These are phyloP conservation scores for Vanessa tameamea DNA, from an alignment of 1,140 invertebrate genomes.

Conservation along the genomic window DNA sequence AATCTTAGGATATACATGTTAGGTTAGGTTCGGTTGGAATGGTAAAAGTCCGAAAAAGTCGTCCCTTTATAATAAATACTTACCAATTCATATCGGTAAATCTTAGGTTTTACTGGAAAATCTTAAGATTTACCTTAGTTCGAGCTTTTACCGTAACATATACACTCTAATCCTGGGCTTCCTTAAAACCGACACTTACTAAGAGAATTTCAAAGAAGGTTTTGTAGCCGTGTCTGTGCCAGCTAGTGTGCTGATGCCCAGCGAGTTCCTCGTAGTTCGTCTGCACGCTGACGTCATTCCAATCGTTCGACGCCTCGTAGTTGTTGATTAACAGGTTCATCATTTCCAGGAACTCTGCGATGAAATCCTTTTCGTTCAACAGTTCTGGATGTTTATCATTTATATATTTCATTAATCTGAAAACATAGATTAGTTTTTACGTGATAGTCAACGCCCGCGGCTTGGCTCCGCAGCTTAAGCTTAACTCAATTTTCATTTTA, in stretches of 20 bases:
- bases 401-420: conserved; percentile 46
- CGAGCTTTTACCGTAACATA: no score
- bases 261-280: conserved; percentile 43
- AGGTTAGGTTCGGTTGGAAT: no score
- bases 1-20: no score
- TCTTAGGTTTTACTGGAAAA: no score
- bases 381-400: conserved; percentile 47
- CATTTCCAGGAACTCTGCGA: conserved; percentile 51
- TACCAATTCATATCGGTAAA: no score
- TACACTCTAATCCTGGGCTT: no score
- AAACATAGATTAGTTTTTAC: conserved; percentile 10
- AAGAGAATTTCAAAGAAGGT: conserved; percentile 65
- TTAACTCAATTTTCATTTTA: no score
- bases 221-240: conserved; percentile 63
- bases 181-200: conserved; percentile 44
- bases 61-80: no score
- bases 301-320: conserved; percentile 56
- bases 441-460: no score
- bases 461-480: no score
- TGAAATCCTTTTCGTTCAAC: conserved; percentile 50
- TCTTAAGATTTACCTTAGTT: no score
- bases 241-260: conserved; percentile 60
- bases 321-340: conserved; percentile 56
- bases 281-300: conserved; percentile 57
- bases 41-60: no score